phyloP scores from a whole-genome alignment of 2,888 invertebrate genomes.

The Adela reaumurella region DNA sequence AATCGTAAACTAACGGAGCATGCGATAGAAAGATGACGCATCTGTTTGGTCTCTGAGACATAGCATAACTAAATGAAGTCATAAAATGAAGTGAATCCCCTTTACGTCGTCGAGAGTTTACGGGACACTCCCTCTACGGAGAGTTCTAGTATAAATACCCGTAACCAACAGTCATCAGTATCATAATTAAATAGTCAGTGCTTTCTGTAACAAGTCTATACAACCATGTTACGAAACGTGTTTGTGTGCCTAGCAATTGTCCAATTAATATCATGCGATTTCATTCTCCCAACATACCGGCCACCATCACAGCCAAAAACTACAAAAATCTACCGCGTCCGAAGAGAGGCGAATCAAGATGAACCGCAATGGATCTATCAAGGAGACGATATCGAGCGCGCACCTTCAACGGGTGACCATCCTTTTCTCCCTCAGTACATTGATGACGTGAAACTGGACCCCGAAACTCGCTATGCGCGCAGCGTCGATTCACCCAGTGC shows the following conservation, averaged over 20 bases:
- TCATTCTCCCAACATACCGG: neutral
- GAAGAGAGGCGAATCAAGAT: neutral
- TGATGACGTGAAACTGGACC: conserved; percentile 17
- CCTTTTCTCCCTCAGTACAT: conserved; percentile 16
- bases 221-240: neutral
- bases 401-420: conserved; percentile 16
- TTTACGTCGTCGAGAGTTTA: too few relatives aligned
- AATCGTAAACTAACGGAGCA: too few relatives aligned
- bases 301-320: neutral
- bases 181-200: too few relatives aligned
- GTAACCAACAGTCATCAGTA: too few relatives aligned
- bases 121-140: too few relatives aligned
- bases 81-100: too few relatives aligned
- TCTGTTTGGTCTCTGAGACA: too few relatives aligned
- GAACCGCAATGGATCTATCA: conserved; percentile 16
- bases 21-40: too few relatives aligned
- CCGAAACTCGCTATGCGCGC: conserved; percentile 18
- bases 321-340: neutral
- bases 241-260: neutral
- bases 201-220: neutral
- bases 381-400: conserved; percentile 13
- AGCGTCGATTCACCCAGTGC: conserved; percentile 21
- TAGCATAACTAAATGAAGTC: too few relatives aligned
- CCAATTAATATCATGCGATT: neutral
- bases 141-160: too few relatives aligned